Conservation (phyloP, 2,113 vertebrate genomes). For the Ariopsis seemanni region DNA sequence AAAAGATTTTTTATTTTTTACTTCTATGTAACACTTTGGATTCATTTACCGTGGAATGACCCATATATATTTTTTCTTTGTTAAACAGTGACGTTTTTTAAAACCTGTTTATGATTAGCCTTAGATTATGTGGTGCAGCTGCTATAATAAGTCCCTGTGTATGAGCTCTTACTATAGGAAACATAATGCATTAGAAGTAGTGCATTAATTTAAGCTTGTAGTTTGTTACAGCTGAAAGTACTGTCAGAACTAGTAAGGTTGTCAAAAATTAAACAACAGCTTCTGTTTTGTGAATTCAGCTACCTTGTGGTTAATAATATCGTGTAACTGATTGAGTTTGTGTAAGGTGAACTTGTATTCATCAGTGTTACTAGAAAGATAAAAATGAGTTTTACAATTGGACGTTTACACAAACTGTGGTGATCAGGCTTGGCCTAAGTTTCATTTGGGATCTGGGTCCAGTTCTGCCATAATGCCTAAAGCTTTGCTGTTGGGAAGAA, state of each 20-base stretch:
- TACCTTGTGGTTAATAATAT: neutral
- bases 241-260: neutral
- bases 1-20: no score
- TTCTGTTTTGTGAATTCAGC: neutral
- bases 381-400: neutral
- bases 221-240: neutral
- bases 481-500: conserved; percentile 20
- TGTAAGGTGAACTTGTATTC: neutral
- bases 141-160: neutral
- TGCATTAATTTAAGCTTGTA: neutral
- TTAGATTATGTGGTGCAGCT: neutral
- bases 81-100: no score
- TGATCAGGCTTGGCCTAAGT: neutral
- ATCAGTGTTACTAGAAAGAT: no score
- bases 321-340: neutral
- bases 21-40: no score
- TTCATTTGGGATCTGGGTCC: neutral
- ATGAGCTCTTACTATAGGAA: neutral
- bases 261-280: neutral
- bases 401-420: neutral
- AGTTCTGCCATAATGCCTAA: neutral
- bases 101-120: neutral
- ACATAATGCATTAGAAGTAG: neutral
- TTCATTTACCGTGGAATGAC: no score
- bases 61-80: no score